Base-by-base conservation (phyloP, 64 coral and sea anemone genomes). In the Pocillopora verrucosa region DNA sequence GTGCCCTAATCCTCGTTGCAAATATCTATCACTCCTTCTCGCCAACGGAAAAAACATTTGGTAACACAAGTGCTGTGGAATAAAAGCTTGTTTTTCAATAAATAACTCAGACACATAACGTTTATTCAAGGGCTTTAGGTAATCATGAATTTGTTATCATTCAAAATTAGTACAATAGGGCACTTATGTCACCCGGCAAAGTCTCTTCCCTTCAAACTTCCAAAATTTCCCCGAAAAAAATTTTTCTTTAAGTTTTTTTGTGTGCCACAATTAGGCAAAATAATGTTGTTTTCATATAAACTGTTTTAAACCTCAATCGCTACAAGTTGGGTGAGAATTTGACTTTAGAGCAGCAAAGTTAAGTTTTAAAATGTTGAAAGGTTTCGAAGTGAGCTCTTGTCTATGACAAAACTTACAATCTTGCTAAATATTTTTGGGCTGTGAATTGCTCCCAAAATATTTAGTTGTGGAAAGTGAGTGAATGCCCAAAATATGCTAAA, bases 401-500 rank as follows among this genome's bases (percentile, higher is more conserved):
- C 64, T 68, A 68, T 68, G 64, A 68, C 64, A 68, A 68, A 68
- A 68, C 64, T 3, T 68, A 68, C 64, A 68, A 17, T n/a, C 64
- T 68, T n/a, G 10, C 64, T 68, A n/a, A n/a, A 68, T 68, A 3
- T 68, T 68, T 68, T 68, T n/a, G 22, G 22, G 64, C 64, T n/a
- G 14, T 15, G 64, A 68, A 68, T 68, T 68, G 14, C 64, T 68
- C 64, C 22, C 14, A 68, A 68, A 68, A 17, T 68, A 68, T 68
- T 68, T 15, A 68, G 15, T 68, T 68, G 64, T 68, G 64, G 64
- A 68, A 68, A 68, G 64, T 68, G 64, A 68, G 64, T 68, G 64
- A 68, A 68, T 68, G 64, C 15, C 64, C 64, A 68, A 68, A 68
- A 68, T 68, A n/a, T 68, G 64, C 64, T 68, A 68, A 68, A 68